A percentile compares a stretch with the other conserved stretches of the same genome.
These are phyloP conservation scores for Pachycephala philippinensis DNA, from an alignment of 2,113 vertebrate species.

Conservation along the genomic window DNA sequence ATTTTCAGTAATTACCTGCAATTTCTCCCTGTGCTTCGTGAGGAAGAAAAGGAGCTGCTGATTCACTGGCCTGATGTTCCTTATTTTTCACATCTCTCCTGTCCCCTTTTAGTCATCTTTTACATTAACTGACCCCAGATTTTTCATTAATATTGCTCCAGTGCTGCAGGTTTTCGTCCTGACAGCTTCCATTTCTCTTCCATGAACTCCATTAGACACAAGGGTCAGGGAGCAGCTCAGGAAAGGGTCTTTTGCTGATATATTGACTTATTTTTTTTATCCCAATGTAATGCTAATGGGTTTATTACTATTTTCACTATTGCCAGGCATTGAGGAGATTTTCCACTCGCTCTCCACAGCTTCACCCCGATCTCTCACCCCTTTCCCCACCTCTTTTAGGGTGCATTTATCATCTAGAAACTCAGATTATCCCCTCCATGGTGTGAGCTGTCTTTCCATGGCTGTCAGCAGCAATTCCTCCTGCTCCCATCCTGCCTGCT, in stretches of 20 bases:
- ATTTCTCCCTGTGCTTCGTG: background rate
- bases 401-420: background rate
- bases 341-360: background rate
- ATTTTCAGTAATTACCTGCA: background rate
- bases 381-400: background rate
- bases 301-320: background rate
- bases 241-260: background rate
- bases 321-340: background rate
- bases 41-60: background rate
- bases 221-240: background rate
- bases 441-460: accelerated
- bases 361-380: background rate
- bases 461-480: background rate
- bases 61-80: background rate
- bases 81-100: background rate
- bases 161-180: background rate
- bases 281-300: background rate
- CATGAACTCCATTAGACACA: background rate
- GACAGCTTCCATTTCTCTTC: background rate
- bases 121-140: background rate
- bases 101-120: background rate
- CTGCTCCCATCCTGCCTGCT: background rate
- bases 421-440: background rate
- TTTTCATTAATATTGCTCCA: background rate
- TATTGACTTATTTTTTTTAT: background rate